Evolutionary conservation across 2,888 invertebrate genomes (phyloP), one percentile per base, ranked within the genome.

Genomic region (Bellardia bayeri): DNA sequence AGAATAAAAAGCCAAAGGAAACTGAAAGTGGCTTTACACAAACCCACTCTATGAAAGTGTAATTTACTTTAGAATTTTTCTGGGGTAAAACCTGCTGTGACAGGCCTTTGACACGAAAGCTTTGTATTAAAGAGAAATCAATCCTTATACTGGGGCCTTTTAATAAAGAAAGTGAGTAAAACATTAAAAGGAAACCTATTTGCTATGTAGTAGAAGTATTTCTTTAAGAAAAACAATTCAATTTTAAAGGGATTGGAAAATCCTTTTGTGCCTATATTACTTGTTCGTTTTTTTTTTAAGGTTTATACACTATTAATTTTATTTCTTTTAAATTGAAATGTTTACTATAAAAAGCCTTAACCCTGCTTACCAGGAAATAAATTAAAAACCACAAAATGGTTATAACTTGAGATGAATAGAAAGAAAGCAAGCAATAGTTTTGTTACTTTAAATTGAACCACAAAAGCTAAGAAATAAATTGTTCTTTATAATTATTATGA

Each of bases 321-420:
- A 58, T 58, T 58, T 58, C 30, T 58, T 58, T 58, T 58, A 58
- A 58, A 58, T 30, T 58, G 56, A 58, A 11, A 58, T 11, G 23
- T 58, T 58, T 58, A 23, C 3, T 8, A 23, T 11, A 2, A 23
- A 58, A 3, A 7, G 2, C 23, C 23, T 56, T 58, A 58, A 45
- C 45, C 45, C 9, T 11, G 45, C 45, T 45, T 11, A 33, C 2
- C 33, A 33, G 33, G 61, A 33, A 61, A 61, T 61, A 33, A 61
- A 61, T 14, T 33, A 1, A 61, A 6, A 61, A 13, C 30, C 33
- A 61, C 61, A 33, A 61, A 61, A 61, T 13, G 33, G 1, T 13
- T 54, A 30, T 11, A 2, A 58, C 2, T 11, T 30, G 9, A 58
- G 2, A 2, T 8, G 6, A 23, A 23, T 30, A 30, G 9, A 30